These are phyloP conservation scores for Protaetia brevitarsis DNA, from an alignment of 1,140 invertebrate species.

Conservation along the genomic window DNA sequence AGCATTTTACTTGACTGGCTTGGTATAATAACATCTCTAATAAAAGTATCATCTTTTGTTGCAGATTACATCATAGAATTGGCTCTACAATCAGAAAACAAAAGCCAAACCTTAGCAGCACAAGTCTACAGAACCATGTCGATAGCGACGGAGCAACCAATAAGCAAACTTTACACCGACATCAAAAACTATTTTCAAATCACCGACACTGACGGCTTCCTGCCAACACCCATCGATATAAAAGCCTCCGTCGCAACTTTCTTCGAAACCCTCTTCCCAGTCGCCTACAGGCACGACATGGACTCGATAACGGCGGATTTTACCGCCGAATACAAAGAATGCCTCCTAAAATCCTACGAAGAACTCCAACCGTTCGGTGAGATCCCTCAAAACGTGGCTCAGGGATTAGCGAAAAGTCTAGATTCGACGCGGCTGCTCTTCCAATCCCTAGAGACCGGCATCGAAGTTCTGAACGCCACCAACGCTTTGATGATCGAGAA, in stretches of 20 bases:
- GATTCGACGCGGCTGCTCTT: conserved; percentile 72
- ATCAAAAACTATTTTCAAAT: conserved; percentile 62
- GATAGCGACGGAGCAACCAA: conserved; percentile 58
- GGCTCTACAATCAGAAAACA: conserved; percentile 74
- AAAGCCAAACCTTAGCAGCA: conserved; percentile 69
- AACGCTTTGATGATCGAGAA: conserved; percentile 60
- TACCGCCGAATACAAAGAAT: conserved; percentile 71
- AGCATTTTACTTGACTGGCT: no score
- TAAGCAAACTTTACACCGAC: conserved; percentile 65
- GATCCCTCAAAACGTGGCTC: conserved; percentile 67
- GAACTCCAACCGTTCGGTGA: conserved; percentile 79
- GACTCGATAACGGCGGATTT: conserved; percentile 56
- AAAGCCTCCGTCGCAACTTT: conserved; percentile 68
- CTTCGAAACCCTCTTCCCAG: conserved; percentile 79
- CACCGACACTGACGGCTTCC: conserved; percentile 35
- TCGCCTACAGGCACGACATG: conserved; percentile 70
- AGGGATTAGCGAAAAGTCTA: conserved; percentile 67
- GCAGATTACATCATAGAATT: conserved; percentile 72
- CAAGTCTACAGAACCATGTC: conserved; percentile 73
- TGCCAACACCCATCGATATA: conserved; percentile 49
- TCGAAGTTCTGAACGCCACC: conserved; percentile 67
- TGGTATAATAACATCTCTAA: no score
- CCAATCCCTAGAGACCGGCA: conserved; percentile 65
- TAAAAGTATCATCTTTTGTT: conserved; percentile 46
- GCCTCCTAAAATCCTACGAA: conserved; percentile 68